Evolutionary conservation across 2,113 vertebrate species (phyloP), one percentile per base, ranked within the genome.

Genomic region (Bubo scandiacus): DNA sequence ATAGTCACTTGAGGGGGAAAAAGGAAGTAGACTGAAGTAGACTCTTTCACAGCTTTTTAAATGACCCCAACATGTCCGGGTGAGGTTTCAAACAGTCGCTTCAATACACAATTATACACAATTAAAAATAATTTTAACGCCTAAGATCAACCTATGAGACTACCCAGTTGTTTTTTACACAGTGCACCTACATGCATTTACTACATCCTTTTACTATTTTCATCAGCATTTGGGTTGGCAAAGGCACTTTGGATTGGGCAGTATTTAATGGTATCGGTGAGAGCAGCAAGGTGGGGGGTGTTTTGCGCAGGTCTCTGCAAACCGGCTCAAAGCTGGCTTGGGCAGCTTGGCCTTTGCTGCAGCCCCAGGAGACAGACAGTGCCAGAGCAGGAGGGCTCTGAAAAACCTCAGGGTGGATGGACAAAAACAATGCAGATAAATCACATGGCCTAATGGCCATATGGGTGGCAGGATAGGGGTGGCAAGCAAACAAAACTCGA

Each of bases 381-480:
- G 42, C 45, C 20, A 11, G 27, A 63, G 34, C 14, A 67, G 47
- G 27, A 38, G 40, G 34, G 32, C 25, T 61, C 52, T 57, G 62
- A 51, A 83, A 85, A 67, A 32, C 15, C 45, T 42, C 54, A 27
- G 45, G 3, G 19, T 15, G 45, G 4, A 17, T 15, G 55, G 45
- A 12, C 54, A 57, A 65, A 71, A 27, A 20, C 61, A 59, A 12
- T 1, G 18, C 49, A 68, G 25, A 9, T 6, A 6, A 3, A 10
- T 40, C 9, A 1, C 51, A 32, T 0, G 0, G 19, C 49, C n/a
- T 3, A 51, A 38, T 3, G 15, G 34, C 19, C 4, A 0, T 19
- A 17, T 5, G 0, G 3, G 27, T 30, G 23, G 38, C 23, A 81
- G 34, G 23, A 54, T 2, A 14, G 23, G 14, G 19, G 68, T 23